These are phyloP conservation scores for Psittacula derbiana DNA, from an alignment of 2,797 vertebrate genomes.

Conservation along the genomic window DNA sequence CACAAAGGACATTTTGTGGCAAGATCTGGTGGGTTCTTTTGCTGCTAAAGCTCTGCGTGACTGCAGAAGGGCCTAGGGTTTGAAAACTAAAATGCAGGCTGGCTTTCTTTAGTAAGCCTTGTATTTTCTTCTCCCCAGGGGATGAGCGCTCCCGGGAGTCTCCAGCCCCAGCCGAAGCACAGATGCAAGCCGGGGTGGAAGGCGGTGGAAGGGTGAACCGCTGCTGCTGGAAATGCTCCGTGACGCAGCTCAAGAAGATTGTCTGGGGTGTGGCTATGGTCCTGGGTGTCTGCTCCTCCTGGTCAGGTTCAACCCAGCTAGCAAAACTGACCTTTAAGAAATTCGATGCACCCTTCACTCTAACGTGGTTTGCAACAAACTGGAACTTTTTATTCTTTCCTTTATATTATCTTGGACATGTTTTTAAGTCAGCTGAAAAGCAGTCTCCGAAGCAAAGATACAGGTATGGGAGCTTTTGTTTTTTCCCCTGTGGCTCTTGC, in stretches of 20 bases:
- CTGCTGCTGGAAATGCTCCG: slow-evolving; percentile 83
- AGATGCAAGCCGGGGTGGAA: slow-evolving; percentile 78
- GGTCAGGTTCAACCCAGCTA: slow-evolving; percentile 93
- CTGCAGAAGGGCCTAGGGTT: neutral
- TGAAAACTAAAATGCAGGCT: neutral
- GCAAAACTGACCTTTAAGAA: slow-evolving; percentile 91
- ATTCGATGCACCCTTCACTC: slow-evolving; percentile 91
- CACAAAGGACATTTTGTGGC: neutral
- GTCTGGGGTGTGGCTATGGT: slow-evolving; percentile 91
- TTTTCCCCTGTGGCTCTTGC: neutral
- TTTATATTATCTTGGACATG: slow-evolving; percentile 90
- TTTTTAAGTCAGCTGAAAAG: slow-evolving; percentile 90
- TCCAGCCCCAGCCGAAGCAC: slow-evolving; percentile 83
- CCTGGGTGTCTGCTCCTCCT: slow-evolving; percentile 90
- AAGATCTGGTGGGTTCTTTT: neutral
- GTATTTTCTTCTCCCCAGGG: slow-evolving; percentile 75
- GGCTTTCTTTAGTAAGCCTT: neutral
- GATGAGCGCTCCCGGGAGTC: slow-evolving; percentile 87
- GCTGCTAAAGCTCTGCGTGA: neutral
- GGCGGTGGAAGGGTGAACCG: slow-evolving; percentile 71
- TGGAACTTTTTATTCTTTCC: slow-evolving; percentile 98
- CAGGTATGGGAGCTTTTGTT: slow-evolving; percentile 81
- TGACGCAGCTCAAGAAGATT: slow-evolving; percentile 82
- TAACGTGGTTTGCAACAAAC: slow-evolving; percentile 95
- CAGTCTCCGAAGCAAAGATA: slow-evolving; percentile 90